Conservation (phyloP, 2,888 invertebrate species). For the Thelaira solivaga region DNA sequence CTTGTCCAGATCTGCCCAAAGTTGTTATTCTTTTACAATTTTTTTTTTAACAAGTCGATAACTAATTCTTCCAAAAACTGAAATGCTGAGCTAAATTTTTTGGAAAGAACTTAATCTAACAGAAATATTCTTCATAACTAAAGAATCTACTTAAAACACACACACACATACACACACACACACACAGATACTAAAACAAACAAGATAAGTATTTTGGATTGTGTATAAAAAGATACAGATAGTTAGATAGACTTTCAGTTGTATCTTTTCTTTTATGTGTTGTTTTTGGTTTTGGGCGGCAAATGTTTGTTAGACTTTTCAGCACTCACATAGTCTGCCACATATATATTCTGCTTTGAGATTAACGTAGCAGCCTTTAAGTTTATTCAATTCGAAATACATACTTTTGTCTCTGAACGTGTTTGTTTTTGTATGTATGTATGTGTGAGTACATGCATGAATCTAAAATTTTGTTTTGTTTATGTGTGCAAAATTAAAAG, state of each 20-base stretch:
- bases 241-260: conserved; percentile 3
- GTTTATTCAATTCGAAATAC: conserved; percentile 5
- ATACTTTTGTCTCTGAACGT: neutral
- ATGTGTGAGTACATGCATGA: neutral
- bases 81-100: conserved; percentile 28
- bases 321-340: conserved; percentile 8
- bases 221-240: neutral
- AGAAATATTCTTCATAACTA: conserved; percentile 18
- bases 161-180: neutral
- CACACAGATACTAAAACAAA: neutral
- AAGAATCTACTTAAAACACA: conserved; percentile 4
- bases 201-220: neutral
- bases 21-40: conserved; percentile 1
- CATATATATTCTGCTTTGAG: neutral
- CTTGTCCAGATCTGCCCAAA: conserved; percentile 7
- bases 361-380: neutral
- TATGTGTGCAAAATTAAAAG: conserved; percentile 46
- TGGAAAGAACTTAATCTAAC: conserved; percentile 16
- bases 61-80: conserved; percentile 20
- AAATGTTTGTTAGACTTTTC: conserved; percentile 52
- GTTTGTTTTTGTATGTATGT: neutral
- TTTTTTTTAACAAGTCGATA: neutral
- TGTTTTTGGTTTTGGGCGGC: conserved; percentile 49
- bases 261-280: conserved; percentile 12
- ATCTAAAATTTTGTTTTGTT: neutral